Evolutionary conservation across 1,140 invertebrate species (phyloP).

Genomic region (Ips nitidus): DNA sequence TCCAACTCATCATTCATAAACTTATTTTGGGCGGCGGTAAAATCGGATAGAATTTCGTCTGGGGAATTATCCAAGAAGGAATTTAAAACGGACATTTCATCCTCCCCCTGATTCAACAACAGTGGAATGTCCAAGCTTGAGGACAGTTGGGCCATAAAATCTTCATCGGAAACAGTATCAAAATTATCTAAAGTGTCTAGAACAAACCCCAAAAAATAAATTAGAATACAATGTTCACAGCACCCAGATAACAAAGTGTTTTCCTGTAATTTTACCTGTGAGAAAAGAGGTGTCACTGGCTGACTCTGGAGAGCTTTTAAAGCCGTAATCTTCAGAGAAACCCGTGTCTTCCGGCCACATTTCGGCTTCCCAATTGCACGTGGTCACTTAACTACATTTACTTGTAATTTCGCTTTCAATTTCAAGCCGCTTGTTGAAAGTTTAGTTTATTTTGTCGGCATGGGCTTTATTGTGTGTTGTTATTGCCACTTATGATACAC

Average conservation of each 20-base stretch:
- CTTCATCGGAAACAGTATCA: slow-evolving; percentile 42
- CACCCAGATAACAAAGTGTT: not conserved
- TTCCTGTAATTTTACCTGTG: slow-evolving; percentile 38
- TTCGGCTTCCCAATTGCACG: not conserved
- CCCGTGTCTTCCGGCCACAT: slow-evolving; percentile 29
- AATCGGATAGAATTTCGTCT: slow-evolving; percentile 47
- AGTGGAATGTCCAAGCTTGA: slow-evolving; percentile 47
- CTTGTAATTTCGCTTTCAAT: too few relatives aligned
- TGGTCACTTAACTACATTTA: too few relatives aligned
- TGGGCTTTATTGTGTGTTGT: too few relatives aligned
- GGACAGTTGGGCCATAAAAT: slow-evolving; percentile 48
- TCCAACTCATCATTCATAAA: slow-evolving; percentile 36
- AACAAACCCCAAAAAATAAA: slow-evolving; percentile 11
- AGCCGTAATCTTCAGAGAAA: slow-evolving; percentile 39
- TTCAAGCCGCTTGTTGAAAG: too few relatives aligned
- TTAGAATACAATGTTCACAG: not conserved
- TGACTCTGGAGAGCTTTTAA: slow-evolving; percentile 46
- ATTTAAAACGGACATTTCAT: slow-evolving; percentile 47
- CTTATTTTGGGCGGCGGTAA: slow-evolving; percentile 27
- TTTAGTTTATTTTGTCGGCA: too few relatives aligned
- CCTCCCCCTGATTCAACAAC: slow-evolving; percentile 37
- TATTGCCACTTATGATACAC: too few relatives aligned
- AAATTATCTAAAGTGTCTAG: slow-evolving; percentile 41
- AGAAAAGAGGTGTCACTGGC: slow-evolving; percentile 40
- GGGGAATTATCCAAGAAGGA: slow-evolving; percentile 36